Conservation (phyloP, 2,797 vertebrate genomes). For the Pelodytes ibericus region DNA sequence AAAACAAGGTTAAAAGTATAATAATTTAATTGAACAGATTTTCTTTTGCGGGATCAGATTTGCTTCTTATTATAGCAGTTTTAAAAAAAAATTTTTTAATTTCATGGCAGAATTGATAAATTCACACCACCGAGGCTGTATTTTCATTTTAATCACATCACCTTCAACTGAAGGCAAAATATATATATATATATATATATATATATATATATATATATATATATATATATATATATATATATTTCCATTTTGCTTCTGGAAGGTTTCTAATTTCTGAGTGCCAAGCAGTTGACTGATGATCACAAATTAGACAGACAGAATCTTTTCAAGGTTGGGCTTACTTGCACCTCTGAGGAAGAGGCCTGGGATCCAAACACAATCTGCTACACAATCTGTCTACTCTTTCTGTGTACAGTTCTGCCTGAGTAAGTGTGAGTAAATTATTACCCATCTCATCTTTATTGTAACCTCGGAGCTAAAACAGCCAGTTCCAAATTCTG, state of each 20-base stretch:
- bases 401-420: background rate
- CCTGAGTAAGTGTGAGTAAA: background rate
- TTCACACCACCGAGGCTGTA: no score
- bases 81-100: no score
- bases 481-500: background rate
- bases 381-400: slow-evolving; percentile 39
- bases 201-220: no score
- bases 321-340: slow-evolving; percentile 9
- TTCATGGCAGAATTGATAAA: no score
- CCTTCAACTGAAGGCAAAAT: background rate
- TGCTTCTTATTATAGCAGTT: no score
- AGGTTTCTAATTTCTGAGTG: background rate
- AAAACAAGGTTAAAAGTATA: no score
- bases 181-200: no score
- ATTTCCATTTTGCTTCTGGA: background rate
- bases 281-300: slow-evolving; percentile 19
- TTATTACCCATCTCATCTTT: background rate
- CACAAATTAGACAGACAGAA: slow-evolving; percentile 31
- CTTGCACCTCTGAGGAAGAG: slow-evolving; percentile 18
- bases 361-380: slow-evolving; percentile 21
- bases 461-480: background rate
- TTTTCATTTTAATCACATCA: no score
- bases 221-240: no score
- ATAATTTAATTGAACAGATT: no score
- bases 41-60: no score